A percentile compares a stretch with the other conserved stretches of the same genome.
Conservation (phyloP, 2,888 invertebrate species). For the Himalopsyche anomala region DNA sequence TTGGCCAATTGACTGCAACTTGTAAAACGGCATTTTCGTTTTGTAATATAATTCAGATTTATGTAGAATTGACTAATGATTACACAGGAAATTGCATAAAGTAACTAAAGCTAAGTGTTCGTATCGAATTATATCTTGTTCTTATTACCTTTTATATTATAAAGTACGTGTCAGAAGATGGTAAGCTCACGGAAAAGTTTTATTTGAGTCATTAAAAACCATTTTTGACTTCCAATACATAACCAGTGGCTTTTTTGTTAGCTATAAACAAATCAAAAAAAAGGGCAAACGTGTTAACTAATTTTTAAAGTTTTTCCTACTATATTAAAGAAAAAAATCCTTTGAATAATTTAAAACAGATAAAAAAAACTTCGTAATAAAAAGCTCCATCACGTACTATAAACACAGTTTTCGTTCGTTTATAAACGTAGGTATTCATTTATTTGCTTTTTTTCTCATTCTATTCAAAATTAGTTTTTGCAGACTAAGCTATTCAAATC, state of each 20-base stretch:
- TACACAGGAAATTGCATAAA: no score
- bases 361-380: background rate
- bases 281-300: background rate
- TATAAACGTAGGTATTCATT: background rate
- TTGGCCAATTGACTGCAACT: no score
- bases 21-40: no score
- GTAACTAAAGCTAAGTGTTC: no score
- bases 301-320: background rate
- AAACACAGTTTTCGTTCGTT: background rate
- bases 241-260: background rate
- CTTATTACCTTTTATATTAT: no score
- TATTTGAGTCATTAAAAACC: no score
- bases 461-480: constrained; percentile 2
- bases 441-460: background rate
- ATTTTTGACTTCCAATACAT: background rate
- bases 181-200: no score
- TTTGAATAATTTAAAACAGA: constrained; percentile 11
- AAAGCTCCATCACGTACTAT: background rate
- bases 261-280: background rate
- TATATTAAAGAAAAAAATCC: background rate
- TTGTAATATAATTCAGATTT: no score
- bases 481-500: constrained; percentile 15
- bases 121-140: no score
- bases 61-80: no score
- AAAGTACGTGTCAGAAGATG: no score